Evolutionary conservation across 2,113 vertebrate species (phyloP), one percentile per base, ranked within the genome.

Genomic region (Muntiacus muntjak): DNA sequence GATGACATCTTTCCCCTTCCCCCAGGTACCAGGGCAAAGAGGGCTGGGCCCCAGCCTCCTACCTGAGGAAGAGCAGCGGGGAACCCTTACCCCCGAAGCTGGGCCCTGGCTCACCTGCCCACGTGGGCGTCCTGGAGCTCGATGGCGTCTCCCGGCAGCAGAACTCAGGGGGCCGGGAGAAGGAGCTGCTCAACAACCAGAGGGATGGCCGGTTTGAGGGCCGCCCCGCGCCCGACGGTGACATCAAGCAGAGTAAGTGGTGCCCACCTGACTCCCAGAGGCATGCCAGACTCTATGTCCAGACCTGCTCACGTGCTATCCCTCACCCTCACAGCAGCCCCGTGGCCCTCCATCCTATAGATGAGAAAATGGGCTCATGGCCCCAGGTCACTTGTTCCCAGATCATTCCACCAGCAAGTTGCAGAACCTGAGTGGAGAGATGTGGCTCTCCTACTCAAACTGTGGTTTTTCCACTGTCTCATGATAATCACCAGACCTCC

Each of bases 31-130:
- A 99, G 97, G 99, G 99, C 45, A 99, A 99, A 95, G 99, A 99
- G 98, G 99, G 99, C 98, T 99, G 99, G 99, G 99, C 99, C 91
- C 99, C 99, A 0, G 99, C 99, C 40, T 99, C 99, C 62, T 99
- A 99, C 98, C 98, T 99, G 88, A 99, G 99, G 98, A 99, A 99
- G 97, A 98, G 97, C 0, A 99, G 98, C 1, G 99, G 98, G n/a
- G 99, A 99, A 57, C 98, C 98, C 71, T 98, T 99, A 92, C 98
- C 98, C 0, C 99, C 99, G 54, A 99, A 99, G 97, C 98, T 99
- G 97, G 99, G 99, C 11, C 98, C 99, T 0, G 99, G 99, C 0
- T 98, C 98, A 0, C 98, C 99, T 0, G 81, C 99, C 33, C 99
- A 99, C 57, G 98, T 99, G 0, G 99, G 99, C 2, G 97, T 99